Percentiles rank a stretch among this genome's conserved stretches.
phyloP scores from a whole-genome alignment of 2,113 vertebrate species.

The Paralichthys olivaceus region DNA sequence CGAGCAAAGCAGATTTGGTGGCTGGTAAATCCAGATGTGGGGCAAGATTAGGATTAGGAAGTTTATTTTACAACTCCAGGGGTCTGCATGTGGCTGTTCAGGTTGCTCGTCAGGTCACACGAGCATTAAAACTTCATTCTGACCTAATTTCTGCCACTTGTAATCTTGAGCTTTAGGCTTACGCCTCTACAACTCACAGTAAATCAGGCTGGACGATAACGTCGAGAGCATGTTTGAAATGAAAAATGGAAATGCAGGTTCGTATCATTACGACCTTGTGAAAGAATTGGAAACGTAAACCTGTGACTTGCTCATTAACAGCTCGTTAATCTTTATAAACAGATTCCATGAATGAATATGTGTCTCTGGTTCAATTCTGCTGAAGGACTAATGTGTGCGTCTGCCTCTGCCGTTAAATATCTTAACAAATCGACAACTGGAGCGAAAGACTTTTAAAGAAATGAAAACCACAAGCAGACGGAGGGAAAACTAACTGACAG shows the following conservation, averaged over 20 bases:
- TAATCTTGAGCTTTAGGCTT: slow-evolving; percentile 1
- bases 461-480: too few relatives aligned
- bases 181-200: background rate
- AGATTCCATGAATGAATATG: too few relatives aligned
- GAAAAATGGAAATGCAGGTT: background rate
- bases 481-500: too few relatives aligned
- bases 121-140: slow-evolving; percentile 5
- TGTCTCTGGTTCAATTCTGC: too few relatives aligned
- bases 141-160: background rate
- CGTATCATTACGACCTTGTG: background rate
- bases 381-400: too few relatives aligned
- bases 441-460: too few relatives aligned
- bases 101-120: slow-evolving; percentile 8
- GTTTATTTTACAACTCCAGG: slow-evolving; percentile 22
- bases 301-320: too few relatives aligned
- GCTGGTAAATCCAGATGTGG: slow-evolving; percentile 33
- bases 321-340: too few relatives aligned
- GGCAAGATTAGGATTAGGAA: slow-evolving; percentile 47
- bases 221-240: background rate
- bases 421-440: too few relatives aligned
- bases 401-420: too few relatives aligned
- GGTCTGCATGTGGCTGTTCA: slow-evolving; percentile 10
- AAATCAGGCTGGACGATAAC: background rate
- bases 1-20: slow-evolving; percentile 38
- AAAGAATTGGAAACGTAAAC: too few relatives aligned